These are phyloP conservation scores for Drosophila lowei DNA, from an alignment of 1,140 invertebrate genomes.

Conservation along the genomic window DNA sequence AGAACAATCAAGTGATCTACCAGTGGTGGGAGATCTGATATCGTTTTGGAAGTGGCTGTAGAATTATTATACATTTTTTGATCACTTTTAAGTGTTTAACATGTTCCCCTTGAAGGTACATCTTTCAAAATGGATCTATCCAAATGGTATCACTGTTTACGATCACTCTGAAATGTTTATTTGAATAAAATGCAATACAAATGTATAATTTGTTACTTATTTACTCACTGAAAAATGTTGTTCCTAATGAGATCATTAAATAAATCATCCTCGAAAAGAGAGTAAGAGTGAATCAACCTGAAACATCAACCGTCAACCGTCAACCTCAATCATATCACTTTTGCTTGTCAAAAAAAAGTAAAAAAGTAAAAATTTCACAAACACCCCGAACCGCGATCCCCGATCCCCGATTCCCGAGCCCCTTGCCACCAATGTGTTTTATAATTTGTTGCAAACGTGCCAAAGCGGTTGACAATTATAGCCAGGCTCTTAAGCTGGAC, in stretches of 20 bases:
- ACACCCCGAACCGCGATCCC: neutral
- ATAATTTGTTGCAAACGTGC: constrained; percentile 74
- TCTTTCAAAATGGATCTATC: no score
- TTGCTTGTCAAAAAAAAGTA: constrained; percentile 13
- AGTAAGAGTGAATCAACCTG: neutral
- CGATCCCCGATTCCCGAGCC: neutral
- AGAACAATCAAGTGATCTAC: constrained; percentile 10
- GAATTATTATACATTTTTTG: no score
- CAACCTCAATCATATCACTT: constrained; percentile 19
- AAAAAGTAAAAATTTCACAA: constrained; percentile 12
- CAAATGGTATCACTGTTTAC: no score
- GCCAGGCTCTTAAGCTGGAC: constrained; percentile 48
- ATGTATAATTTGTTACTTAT: constrained; percentile 8
- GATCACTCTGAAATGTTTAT: no score
- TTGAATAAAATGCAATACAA: neutral
- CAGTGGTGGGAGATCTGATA: no score
- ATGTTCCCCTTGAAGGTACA: no score
- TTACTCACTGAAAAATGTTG: neutral
- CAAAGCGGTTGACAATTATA: constrained; percentile 73
- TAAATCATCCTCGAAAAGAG: neutral
- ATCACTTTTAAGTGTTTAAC: no score
- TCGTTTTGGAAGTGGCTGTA: no score
- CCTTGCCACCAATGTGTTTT: constrained; percentile 42
- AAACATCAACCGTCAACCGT: constrained; percentile 2
- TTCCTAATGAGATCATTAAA: neutral